phyloP scores from a whole-genome alignment of 2,797 vertebrate genomes.

The Mus spretus region DNA sequence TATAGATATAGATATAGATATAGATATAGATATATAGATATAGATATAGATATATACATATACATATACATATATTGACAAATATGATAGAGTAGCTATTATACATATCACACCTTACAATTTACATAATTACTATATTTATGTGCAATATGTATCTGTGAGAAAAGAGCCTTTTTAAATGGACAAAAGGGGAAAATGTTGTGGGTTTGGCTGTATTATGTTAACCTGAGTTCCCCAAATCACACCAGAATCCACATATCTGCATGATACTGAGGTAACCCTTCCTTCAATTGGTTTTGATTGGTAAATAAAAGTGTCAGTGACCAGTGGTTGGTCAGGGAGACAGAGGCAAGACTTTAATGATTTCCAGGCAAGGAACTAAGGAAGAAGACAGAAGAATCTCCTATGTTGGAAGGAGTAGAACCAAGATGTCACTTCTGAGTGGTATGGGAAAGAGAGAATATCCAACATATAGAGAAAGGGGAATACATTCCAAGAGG shows the following conservation, averaged over 20 bases:
- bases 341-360: not conserved
- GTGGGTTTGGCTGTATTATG: not conserved
- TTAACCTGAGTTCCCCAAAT: not conserved
- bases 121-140: not conserved
- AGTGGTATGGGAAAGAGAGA: not conserved
- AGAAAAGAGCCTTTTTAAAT: not conserved
- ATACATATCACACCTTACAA: not conserved
- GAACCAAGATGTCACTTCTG: not conserved
- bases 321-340: not conserved
- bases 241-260: not conserved
- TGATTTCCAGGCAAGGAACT: not conserved
- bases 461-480: too few species aligned
- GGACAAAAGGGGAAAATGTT: not conserved
- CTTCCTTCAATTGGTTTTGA: not conserved
- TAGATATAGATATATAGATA: too few species aligned
- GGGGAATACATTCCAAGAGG: not conserved
- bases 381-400: not conserved
- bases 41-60: too few species aligned
- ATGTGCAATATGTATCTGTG: not conserved
- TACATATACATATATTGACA: not conserved
- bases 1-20: too few species aligned
- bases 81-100: not conserved
- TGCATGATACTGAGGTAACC: not conserved
- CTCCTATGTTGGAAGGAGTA: not conserved
- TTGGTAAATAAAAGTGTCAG: not conserved